Evolutionary conservation across 2,113 vertebrate genomes (phyloP).

Genomic region (Nothobranchius furzeri): DNA sequence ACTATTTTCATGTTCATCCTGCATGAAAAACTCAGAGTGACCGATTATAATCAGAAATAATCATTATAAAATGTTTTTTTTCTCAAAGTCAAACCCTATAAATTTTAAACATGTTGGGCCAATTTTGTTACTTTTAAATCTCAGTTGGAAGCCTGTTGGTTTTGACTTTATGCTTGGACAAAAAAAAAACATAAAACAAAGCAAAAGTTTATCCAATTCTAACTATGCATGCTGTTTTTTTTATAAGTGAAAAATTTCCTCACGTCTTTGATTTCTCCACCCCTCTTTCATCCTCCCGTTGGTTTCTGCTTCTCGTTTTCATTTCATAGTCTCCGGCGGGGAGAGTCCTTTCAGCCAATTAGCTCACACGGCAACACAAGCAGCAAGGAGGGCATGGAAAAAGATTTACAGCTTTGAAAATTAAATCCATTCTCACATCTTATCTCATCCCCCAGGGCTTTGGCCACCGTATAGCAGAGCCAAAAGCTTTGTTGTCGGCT

Average conservation of each 20-base stretch:
- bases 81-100: too few relatives aligned
- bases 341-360: constrained; percentile 65
- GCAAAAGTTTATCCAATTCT: neutral
- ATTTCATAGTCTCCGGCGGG: constrained; percentile 43
- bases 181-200: too few relatives aligned
- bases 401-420: constrained; percentile 64
- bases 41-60: too few relatives aligned
- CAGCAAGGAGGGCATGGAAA: constrained; percentile 56
- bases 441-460: constrained; percentile 52
- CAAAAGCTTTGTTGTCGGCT: constrained; percentile 58
- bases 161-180: too few relatives aligned
- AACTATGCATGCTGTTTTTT: neutral
- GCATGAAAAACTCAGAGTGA: too few relatives aligned
- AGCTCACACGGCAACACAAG: constrained; percentile 53
- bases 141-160: too few relatives aligned
- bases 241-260: neutral
- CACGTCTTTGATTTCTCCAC: constrained; percentile 4
- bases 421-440: constrained; percentile 61
- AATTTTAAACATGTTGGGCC: too few relatives aligned
- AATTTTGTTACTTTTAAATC: too few relatives aligned
- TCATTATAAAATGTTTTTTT: too few relatives aligned
- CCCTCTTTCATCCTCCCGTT: constrained; percentile 19
- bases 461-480: constrained; percentile 50
- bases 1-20: too few relatives aligned
- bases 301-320: constrained; percentile 38